A percentile compares a stretch with the other conserved stretches of the same genome.
Evolutionary conservation across 2,113 vertebrate genomes (phyloP).

Genomic region (Stigmatopora argus): DNA sequence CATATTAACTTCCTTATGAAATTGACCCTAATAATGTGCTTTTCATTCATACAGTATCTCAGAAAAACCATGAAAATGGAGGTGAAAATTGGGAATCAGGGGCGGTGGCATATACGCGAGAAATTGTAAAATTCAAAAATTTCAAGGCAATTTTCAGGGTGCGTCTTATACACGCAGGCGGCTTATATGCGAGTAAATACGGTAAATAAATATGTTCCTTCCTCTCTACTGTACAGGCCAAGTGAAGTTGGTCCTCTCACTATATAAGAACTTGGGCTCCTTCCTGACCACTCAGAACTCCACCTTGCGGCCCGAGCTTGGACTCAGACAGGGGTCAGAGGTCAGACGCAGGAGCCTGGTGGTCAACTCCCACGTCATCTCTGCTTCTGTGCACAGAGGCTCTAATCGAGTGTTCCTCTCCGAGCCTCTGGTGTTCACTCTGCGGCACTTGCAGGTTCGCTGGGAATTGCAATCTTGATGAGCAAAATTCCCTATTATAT

Average conservation of each 20-base stretch:
- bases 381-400: conserved; percentile 89
- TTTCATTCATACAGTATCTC: too few species aligned
- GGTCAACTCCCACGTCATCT: conserved; percentile 88
- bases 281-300: conserved; percentile 88
- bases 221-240: conserved; percentile 52
- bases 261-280: conserved; percentile 86
- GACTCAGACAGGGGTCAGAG: conserved; percentile 54
- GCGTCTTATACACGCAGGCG: too few species aligned
- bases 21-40: too few species aligned
- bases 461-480: background rate
- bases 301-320: conserved; percentile 75
- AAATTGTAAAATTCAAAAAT: too few species aligned
- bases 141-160: too few species aligned
- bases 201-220: too few species aligned
- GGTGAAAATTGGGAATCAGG: too few species aligned
- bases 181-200: too few species aligned
- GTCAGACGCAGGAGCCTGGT: conserved; percentile 70
- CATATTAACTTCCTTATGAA: too few species aligned
- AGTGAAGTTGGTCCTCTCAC: conserved; percentile 85
- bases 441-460: conserved; percentile 82
- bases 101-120: too few species aligned
- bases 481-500: background rate
- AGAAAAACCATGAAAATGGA: too few species aligned
- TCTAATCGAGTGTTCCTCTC: conserved; percentile 86
- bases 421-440: conserved; percentile 86